Percentiles rank a stretch among this genome's conserved stretches.
Conservation (phyloP, 2,113 vertebrate species). For the Podarcis raffonei region DNA sequence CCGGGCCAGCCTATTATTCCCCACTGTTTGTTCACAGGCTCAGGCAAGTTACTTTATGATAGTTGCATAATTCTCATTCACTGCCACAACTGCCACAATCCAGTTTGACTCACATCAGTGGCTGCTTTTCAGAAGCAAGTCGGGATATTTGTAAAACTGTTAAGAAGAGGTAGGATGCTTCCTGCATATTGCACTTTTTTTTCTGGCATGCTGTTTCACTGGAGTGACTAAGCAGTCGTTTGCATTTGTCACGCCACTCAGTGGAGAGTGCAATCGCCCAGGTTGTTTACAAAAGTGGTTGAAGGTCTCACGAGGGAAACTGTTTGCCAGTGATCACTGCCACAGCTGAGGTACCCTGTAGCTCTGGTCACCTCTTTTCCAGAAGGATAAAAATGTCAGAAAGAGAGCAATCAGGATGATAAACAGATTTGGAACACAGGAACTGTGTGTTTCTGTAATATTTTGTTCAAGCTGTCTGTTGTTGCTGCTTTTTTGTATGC, state of each 20-base stretch:
- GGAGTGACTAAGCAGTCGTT: background rate
- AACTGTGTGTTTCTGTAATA: too few relatives aligned
- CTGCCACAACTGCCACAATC: background rate
- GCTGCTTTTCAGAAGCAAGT: background rate
- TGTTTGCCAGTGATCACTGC: background rate
- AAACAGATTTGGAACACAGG: background rate
- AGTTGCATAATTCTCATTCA: background rate
- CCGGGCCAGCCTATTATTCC: background rate
- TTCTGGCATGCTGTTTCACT: background rate
- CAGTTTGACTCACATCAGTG: background rate
- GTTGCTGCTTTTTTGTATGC: too few relatives aligned
- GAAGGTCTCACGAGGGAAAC: background rate
- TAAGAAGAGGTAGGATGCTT: background rate
- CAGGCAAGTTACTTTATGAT: background rate
- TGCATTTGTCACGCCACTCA: background rate
- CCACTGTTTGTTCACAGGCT: background rate
- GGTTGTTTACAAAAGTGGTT: background rate
- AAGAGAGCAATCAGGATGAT: background rate
- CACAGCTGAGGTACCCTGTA: background rate
- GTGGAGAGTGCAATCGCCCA: background rate
- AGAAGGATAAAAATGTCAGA: background rate
- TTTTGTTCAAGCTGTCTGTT: too few relatives aligned
- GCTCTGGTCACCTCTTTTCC: background rate
- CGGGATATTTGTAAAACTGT: too few relatives aligned
- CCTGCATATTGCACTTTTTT: background rate